Conservation (phyloP, 1,140 invertebrate genomes). For the Zaprionus capensis region DNA sequence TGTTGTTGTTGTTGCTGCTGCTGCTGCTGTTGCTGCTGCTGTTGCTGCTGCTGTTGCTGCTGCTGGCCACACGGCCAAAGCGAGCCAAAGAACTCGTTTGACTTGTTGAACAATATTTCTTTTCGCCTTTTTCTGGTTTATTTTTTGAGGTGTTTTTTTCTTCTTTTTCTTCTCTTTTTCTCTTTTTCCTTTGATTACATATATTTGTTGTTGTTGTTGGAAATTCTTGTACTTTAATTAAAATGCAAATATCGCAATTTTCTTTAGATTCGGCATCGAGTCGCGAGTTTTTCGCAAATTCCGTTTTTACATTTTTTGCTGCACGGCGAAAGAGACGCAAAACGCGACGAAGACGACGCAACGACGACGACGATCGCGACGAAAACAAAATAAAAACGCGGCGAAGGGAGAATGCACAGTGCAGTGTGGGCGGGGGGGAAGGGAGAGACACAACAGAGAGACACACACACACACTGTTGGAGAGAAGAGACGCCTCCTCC, state of each 20-base stretch:
- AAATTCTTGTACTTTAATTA: slow-evolving; percentile 57
- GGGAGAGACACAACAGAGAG: not conserved
- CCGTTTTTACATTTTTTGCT: slow-evolving; percentile 44
- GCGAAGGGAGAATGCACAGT: slow-evolving; percentile 36
- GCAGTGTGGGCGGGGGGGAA: slow-evolving; percentile 1
- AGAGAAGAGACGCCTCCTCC: slow-evolving; percentile 2
- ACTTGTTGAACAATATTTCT: slow-evolving; percentile 83
- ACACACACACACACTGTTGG: not conserved
- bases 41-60: slow-evolving; percentile 36
- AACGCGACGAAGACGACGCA: slow-evolving; percentile 4
- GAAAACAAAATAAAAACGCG: slow-evolving; percentile 70
- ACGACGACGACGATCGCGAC: slow-evolving; percentile 27
- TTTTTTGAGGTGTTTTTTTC: slow-evolving; percentile 53
- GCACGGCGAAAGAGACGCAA: slow-evolving; percentile 34
- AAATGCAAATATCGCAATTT: slow-evolving; percentile 56
- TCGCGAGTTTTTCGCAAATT: slow-evolving; percentile 23
- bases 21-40: too few species aligned
- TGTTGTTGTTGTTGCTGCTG: slow-evolving; percentile 46
- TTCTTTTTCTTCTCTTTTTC: slow-evolving; percentile 1
- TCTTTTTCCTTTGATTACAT: slow-evolving; percentile 58
- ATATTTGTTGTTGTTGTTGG: slow-evolving; percentile 36
- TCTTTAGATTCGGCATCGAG: slow-evolving; percentile 36
- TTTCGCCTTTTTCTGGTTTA: slow-evolving; percentile 63
- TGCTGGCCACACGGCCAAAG: slow-evolving; percentile 77
- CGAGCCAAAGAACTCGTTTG: slow-evolving; percentile 83